A percentile compares a stretch with the other conserved stretches of the same genome.
These are phyloP conservation scores for Periphyllus acericola DNA, from an alignment of 2,888 invertebrate genomes.

Conservation along the genomic window DNA sequence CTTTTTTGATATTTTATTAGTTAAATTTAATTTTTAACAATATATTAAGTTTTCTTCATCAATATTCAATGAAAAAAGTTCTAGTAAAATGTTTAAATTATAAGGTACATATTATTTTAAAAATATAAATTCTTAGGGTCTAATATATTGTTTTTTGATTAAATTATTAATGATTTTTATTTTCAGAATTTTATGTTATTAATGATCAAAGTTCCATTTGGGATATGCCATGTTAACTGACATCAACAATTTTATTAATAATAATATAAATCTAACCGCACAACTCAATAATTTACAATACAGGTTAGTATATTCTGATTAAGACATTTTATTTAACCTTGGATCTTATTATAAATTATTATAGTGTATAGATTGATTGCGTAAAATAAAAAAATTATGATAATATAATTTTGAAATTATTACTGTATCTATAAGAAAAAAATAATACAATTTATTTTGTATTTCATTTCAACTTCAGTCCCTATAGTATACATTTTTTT, in stretches of 20 bases:
- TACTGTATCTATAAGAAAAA: no score
- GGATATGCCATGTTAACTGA: conserved; percentile 37
- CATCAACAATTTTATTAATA: conserved; percentile 22
- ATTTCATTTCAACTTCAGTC: background rate
- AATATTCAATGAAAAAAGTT: no score
- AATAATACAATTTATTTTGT: no score
- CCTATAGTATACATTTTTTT: no score
- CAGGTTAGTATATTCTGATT: conserved; percentile 37
- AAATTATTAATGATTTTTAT: conserved; percentile 18
- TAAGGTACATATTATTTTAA: background rate
- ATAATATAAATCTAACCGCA: conserved; percentile 35
- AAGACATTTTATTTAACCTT: conserved; percentile 40
- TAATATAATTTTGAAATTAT: background rate
- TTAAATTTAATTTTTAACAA: no score
- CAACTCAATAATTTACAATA: conserved; percentile 42
- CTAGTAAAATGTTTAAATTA: no score
- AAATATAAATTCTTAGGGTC: background rate
- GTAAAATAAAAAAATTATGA: background rate
- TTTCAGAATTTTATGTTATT: conserved; percentile 25
- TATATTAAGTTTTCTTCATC: no score
- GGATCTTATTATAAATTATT: conserved; percentile 44
- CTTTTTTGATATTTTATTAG: no score
- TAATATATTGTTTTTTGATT: background rate
- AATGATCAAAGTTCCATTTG: conserved; percentile 13
- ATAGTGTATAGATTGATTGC: background rate